phyloP scores from a whole-genome alignment of 2,797 vertebrate species.

The Halcyon leucocephala region DNA sequence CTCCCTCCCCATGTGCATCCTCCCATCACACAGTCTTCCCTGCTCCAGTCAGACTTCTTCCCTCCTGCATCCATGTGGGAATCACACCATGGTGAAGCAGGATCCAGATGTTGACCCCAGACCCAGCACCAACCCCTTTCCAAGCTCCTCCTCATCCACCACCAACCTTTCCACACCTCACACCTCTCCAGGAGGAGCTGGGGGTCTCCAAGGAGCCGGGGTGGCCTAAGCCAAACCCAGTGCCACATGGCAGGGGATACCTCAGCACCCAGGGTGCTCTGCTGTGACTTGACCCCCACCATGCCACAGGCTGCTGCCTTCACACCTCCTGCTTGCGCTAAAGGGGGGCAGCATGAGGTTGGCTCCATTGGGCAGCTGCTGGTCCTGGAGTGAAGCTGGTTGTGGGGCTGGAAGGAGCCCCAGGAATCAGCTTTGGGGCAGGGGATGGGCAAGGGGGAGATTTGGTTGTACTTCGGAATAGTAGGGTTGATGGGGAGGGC shows the following conservation, averaged over 20 bases:
- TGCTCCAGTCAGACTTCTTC: neutral
- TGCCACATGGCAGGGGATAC: rapidly evolving
- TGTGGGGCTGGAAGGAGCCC: neutral
- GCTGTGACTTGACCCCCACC: rapidly evolving
- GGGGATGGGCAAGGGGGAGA: rapidly evolving
- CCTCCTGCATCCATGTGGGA: neutral
- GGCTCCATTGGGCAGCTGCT: neutral
- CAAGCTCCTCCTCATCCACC: rapidly evolving
- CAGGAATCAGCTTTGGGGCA: neutral
- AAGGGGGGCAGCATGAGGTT: neutral
- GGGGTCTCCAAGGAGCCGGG: neutral
- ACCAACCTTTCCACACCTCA: neutral
- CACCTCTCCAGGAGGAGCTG: neutral
- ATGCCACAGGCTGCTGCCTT: neutral
- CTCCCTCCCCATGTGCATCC: too few relatives aligned
- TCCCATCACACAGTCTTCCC: neutral
- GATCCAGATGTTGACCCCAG: neutral
- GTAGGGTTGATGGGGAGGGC: neutral
- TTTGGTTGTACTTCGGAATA: neutral
- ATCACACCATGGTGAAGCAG: neutral
- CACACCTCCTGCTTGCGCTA: neutral
- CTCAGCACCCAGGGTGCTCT: rapidly evolving
- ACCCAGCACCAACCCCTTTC: too few relatives aligned
- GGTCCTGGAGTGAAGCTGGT: neutral
- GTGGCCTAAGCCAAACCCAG: rapidly evolving